A percentile compares a stretch with the other conserved stretches of the same genome.
Evolutionary conservation across 2,888 invertebrate species (phyloP).

Genomic region (Icerya purchasi): DNA sequence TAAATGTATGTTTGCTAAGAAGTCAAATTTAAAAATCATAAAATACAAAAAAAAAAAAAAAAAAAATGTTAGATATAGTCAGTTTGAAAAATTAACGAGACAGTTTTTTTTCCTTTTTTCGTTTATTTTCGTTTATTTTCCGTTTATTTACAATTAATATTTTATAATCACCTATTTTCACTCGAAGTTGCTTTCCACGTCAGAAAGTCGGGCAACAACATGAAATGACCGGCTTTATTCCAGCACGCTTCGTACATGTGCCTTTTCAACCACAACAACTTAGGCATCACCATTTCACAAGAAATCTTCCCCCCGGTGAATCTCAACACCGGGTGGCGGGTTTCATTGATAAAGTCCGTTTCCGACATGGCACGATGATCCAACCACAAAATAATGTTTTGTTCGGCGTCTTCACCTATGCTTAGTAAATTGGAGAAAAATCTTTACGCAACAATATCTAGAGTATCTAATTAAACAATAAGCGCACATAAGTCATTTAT

Average conservation of each 20-base stretch:
- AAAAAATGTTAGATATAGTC: no score
- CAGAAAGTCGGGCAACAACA: slow-evolving; percentile 70
- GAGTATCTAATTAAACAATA: no score
- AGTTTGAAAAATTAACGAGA: no score
- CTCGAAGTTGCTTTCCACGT: slow-evolving; percentile 65
- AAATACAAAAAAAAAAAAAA: no score
- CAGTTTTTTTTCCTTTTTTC: no score
- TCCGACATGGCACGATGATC: slow-evolving; percentile 69
- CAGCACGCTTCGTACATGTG: slow-evolving; percentile 40
- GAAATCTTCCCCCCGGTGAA: slow-evolving; percentile 84
- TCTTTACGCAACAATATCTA: no score
- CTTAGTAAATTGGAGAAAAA: no score
- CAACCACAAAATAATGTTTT: slow-evolving; percentile 80
- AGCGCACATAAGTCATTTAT: no score
- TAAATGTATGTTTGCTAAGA: no score
- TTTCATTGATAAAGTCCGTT: slow-evolving; percentile 55
- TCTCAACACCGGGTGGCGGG: slow-evolving; percentile 49
- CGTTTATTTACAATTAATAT: background rate
- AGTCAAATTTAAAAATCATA: no score
- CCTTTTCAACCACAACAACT: slow-evolving; percentile 76
- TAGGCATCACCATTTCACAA: slow-evolving; percentile 91
- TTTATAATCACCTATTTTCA: background rate
- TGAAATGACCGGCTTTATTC: slow-evolving; percentile 48
- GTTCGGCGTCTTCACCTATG: slow-evolving; percentile 42
- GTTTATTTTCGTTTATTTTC: no score